phyloP scores from a whole-genome alignment of 2,888 invertebrate genomes.

The Drosophila tanythrix region DNA sequence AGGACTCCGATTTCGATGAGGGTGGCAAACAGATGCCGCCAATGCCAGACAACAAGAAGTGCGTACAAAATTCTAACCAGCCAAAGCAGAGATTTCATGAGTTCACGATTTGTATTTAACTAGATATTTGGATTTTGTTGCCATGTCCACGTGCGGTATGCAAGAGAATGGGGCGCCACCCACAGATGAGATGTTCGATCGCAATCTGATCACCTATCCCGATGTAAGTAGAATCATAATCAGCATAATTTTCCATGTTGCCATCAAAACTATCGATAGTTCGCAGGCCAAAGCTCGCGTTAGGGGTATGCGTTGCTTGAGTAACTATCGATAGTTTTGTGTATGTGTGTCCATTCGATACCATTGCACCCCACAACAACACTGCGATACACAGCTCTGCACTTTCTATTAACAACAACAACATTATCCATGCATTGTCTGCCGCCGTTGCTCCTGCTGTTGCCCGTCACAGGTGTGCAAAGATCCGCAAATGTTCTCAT shows the following conservation, averaged over 20 bases:
- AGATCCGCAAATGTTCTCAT: constrained; percentile 91
- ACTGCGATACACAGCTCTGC: constrained; percentile 35
- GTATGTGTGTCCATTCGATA: constrained; percentile 24
- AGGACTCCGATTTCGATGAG: constrained; percentile 94
- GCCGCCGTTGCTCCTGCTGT: constrained; percentile 11
- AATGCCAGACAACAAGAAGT: constrained; percentile 83
- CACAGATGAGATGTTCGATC: constrained; percentile 87
- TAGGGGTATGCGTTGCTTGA: neutral
- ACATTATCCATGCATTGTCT: constrained; percentile 36
- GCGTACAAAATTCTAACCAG: constrained; percentile 73
- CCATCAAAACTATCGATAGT: constrained; percentile 26
- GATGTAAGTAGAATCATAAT: constrained; percentile 83
- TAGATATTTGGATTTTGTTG: constrained; percentile 87
- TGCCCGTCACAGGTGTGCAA: constrained; percentile 85
- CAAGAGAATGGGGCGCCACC: constrained; percentile 87
- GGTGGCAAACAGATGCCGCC: constrained; percentile 85
- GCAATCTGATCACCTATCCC: constrained; percentile 86
- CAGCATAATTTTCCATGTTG: neutral
- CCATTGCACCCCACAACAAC: constrained; percentile 25
- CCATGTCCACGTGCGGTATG: constrained; percentile 92
- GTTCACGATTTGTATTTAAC: neutral
- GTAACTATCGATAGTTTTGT: constrained; percentile 28
- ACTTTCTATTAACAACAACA: constrained; percentile 24
- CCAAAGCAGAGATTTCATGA: neutral
- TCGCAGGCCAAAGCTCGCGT: neutral